Evolutionary conservation across 2,888 invertebrate genomes (phyloP).

Genomic region (Cantharis lateralis): DNA sequence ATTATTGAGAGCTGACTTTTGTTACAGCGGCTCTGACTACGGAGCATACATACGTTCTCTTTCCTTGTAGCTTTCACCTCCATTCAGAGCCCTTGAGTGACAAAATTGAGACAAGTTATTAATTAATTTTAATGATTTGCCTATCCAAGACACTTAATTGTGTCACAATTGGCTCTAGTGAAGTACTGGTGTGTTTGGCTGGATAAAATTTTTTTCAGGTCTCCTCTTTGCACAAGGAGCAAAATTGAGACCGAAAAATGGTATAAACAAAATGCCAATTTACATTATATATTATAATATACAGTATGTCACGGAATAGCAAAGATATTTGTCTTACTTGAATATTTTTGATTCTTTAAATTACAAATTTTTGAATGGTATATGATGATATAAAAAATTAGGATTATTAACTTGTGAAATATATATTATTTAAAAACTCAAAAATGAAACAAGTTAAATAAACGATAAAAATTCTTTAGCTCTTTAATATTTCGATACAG

Average conservation of each 20-base stretch:
- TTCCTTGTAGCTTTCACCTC: conserved; percentile 44
- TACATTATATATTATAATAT: conserved; percentile 1
- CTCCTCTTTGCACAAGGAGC: conserved; percentile 87
- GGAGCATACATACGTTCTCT: conserved; percentile 49
- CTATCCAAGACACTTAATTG: conserved; percentile 31
- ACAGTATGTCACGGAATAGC: background rate
- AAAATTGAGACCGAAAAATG: conserved; percentile 65
- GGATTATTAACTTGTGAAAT: no score
- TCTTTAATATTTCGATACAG: no score
- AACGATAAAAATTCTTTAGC: no score
- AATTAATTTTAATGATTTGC: background rate
- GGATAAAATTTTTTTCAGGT: conserved; percentile 61
- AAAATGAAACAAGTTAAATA: no score
- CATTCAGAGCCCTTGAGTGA: conserved; percentile 45
- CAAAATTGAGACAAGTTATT: conserved; percentile 35
- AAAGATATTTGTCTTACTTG: background rate
- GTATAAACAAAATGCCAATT: background rate
- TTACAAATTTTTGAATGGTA: background rate
- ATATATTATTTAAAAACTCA: no score
- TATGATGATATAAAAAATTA: no score
- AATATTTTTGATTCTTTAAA: background rate
- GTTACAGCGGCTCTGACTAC: conserved; percentile 58
- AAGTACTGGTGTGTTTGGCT: conserved; percentile 46
- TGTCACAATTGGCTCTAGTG: conserved; percentile 42
- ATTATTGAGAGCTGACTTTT: conserved; percentile 47